These are phyloP conservation scores for Pseudopleuronectes americanus DNA, from an alignment of 2,797 vertebrate genomes.

Conservation along the genomic window DNA sequence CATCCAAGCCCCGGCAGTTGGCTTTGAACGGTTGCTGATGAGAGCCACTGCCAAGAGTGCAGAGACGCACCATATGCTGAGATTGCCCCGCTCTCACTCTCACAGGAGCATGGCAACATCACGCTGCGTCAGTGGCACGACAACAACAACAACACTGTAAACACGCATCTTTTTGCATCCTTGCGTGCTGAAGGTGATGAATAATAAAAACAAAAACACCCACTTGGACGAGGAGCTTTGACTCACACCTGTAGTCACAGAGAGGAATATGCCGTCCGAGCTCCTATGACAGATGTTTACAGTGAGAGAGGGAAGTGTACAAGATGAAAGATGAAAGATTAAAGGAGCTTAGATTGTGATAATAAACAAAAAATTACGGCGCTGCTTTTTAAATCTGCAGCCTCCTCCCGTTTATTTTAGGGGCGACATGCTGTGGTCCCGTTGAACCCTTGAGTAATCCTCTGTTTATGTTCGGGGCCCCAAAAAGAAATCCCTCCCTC, in stretches of 20 bases:
- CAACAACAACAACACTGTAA: conserved; percentile 47
- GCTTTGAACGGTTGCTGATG: conserved; percentile 41
- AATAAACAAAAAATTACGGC: conserved; percentile 43
- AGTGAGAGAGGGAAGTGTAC: conserved; percentile 9
- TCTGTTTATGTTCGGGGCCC: conserved; percentile 40
- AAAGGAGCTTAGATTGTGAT: conserved; percentile 34
- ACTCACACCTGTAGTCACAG: conserved; percentile 1
- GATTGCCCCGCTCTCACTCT: conserved; percentile 61
- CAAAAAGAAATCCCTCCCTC: conserved; percentile 1
- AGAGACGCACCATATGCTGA: conserved; percentile 71
- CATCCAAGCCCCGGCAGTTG: conserved; percentile 64
- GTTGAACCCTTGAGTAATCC: conserved; percentile 35
- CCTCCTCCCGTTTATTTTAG: conserved; percentile 21
- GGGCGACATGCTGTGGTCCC: not conserved
- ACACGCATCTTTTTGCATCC: conserved; percentile 40
- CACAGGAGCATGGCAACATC: conserved; percentile 45
- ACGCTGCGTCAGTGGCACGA: conserved; percentile 59
- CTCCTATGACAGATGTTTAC: conserved; percentile 39
- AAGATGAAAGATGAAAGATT: conserved; percentile 43
- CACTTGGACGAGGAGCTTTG: conserved; percentile 29
- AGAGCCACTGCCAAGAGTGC: conserved; percentile 62
- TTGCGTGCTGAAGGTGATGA: conserved; percentile 50
- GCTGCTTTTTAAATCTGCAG: conserved; percentile 7
- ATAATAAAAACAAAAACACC: conserved; percentile 23
- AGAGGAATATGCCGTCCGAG: not conserved